Evolutionary conservation across 2,888 invertebrate genomes (phyloP).

Genomic region (Erannis defoliaria): DNA sequence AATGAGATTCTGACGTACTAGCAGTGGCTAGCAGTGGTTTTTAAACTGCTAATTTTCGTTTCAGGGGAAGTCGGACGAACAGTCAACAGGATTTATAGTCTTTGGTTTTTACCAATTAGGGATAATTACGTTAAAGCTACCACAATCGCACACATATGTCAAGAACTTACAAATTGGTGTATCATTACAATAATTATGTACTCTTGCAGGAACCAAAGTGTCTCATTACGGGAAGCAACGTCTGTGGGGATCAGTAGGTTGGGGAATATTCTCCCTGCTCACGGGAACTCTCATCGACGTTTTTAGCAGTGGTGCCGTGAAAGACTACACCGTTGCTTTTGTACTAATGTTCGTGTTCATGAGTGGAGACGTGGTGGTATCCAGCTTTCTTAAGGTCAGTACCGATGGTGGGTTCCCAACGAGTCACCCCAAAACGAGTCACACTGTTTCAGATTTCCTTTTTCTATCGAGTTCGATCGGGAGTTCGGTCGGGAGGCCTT

Average conservation of each 20-base stretch:
- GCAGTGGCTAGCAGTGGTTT: too few species aligned
- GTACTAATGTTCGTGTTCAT: constrained; percentile 90
- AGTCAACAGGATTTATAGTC: too few species aligned
- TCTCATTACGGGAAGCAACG: constrained; percentile 94
- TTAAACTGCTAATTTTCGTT: too few species aligned
- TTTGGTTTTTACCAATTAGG: too few species aligned
- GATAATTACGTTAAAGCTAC: background rate
- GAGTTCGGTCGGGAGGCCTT: too few species aligned
- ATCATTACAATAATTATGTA: background rate
- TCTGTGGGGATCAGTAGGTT: constrained; percentile 95
- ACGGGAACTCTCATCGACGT: constrained; percentile 93
- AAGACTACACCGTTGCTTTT: constrained; percentile 94
- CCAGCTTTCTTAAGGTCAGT: constrained; percentile 87
- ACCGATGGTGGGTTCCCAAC: too few species aligned
- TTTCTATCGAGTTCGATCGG: too few species aligned
- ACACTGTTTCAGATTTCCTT: too few species aligned
- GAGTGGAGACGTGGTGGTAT: constrained; percentile 88
- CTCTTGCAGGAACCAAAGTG: constrained; percentile 88
- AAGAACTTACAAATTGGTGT: background rate
- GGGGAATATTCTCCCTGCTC: constrained; percentile 92
- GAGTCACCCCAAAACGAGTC: too few species aligned
- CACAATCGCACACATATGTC: background rate
- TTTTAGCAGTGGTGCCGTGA: constrained; percentile 89
- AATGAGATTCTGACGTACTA: too few species aligned
- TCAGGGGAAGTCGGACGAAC: too few species aligned